A percentile compares a stretch with the other conserved stretches of the same genome.
phyloP scores from a whole-genome alignment of 2,113 vertebrate genomes.

The Strigops habroptila region DNA sequence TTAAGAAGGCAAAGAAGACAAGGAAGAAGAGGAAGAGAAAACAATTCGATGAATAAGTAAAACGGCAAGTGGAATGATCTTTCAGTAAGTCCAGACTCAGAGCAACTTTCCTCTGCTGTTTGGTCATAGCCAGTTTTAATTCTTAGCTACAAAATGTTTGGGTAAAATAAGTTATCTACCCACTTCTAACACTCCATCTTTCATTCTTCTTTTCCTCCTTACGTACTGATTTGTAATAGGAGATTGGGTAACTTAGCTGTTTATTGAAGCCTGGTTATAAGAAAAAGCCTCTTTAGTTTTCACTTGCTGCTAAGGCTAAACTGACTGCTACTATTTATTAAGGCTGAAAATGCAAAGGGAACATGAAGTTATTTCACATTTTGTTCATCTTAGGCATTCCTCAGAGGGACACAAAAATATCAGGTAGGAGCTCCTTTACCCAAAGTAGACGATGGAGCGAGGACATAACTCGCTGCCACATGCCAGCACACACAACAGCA shows the following conservation, averaged over 20 bases:
- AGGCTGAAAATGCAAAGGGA: not conserved
- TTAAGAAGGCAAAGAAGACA: not conserved
- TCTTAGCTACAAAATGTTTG: not conserved
- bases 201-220: not conserved
- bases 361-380: not conserved
- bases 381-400: not conserved
- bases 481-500: not conserved
- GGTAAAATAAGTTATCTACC: not conserved
- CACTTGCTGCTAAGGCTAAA: not conserved
- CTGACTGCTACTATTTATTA: not conserved
- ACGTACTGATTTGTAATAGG: not conserved
- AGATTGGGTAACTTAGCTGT: not conserved
- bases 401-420: not conserved
- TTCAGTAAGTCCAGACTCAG: not conserved
- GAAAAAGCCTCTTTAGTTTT: not conserved
- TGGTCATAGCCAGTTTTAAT: not conserved
- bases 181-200: not conserved
- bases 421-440: not conserved
- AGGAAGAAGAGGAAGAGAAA: not conserved
- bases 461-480: accelerated
- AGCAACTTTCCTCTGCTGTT: not conserved
- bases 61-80: not conserved
- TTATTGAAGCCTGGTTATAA: not conserved
- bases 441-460: not conserved
- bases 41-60: not conserved